A percentile compares a stretch with the other conserved stretches of the same genome.
Conservation (phyloP, 2,113 vertebrate species). For the Vanacampus margaritifer region DNA sequence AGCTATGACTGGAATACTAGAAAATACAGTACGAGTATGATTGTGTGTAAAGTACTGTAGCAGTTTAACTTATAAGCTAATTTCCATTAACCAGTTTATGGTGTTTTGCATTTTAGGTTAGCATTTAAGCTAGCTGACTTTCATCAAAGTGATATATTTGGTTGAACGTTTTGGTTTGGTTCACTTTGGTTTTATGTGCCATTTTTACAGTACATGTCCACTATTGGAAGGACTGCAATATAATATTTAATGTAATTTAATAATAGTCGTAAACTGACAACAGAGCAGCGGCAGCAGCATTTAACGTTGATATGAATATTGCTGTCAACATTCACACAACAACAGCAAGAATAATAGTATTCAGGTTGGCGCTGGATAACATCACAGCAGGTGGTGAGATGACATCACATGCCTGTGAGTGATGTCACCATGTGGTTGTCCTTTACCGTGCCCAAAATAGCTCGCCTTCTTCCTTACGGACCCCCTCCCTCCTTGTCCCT, state of each 20-base stretch:
- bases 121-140: background rate
- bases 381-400: constrained; percentile 30
- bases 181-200: background rate
- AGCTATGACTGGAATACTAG: too few species aligned
- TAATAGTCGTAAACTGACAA: background rate
- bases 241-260: too few species aligned
- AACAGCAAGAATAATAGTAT: background rate
- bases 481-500: background rate
- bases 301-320: background rate
- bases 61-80: background rate
- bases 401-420: constrained; percentile 42
- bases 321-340: background rate
- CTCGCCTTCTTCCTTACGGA: background rate
- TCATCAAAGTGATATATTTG: background rate
- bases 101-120: background rate
- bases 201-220: background rate
- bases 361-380: constrained; percentile 3
- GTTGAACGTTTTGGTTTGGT: background rate
- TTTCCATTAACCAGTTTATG: background rate
- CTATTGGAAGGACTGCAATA: background rate
- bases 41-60: background rate
- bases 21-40: too few species aligned
- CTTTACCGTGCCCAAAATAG: constrained; percentile 45
- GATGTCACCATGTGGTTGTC: constrained; percentile 51
- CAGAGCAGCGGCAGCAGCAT: background rate